Conservation (phyloP, 2,797 vertebrate genomes). For the Anabas testudineus region DNA sequence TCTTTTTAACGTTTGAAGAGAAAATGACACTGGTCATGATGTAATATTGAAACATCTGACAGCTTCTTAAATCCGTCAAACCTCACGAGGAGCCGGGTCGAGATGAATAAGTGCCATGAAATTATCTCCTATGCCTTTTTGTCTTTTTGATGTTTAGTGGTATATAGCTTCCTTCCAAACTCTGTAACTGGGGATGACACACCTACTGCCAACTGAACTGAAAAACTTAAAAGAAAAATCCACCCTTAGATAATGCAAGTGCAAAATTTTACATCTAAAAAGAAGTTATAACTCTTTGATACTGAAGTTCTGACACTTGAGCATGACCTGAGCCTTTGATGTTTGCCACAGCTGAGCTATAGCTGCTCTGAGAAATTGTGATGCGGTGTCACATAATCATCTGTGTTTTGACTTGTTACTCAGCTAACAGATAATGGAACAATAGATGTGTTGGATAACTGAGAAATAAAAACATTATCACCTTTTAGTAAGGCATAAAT, state of each 20-base stretch:
- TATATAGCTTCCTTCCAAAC: slow-evolving; percentile 32
- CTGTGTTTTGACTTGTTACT: slow-evolving; percentile 5
- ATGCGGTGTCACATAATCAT: slow-evolving; percentile 12
- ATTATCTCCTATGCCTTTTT: slow-evolving; percentile 37
- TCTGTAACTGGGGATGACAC: slow-evolving; percentile 44
- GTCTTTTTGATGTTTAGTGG: slow-evolving; percentile 51
- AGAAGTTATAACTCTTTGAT: slow-evolving; percentile 57
- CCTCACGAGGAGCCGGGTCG: not conserved
- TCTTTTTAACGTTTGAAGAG: not conserved
- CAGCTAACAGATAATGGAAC: not conserved
- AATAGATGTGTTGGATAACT: not conserved
- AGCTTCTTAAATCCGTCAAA: slow-evolving; percentile 8
- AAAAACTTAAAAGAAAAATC: slow-evolving; percentile 60
- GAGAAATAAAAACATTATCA: not conserved
- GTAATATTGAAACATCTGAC: slow-evolving; percentile 3
- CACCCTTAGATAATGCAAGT: slow-evolving; percentile 32
- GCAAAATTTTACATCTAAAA: slow-evolving; percentile 53
- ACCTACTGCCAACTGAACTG: slow-evolving; percentile 50
- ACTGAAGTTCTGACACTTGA: slow-evolving; percentile 36
- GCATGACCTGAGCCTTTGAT: slow-evolving; percentile 60
- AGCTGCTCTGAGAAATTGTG: slow-evolving; percentile 33
- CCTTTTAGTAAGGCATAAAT: too few relatives aligned
- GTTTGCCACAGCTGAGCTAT: slow-evolving; percentile 30
- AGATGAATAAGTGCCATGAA: slow-evolving; percentile 21
- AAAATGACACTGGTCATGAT: slow-evolving; percentile 1